Evolutionary conservation across 2,888 invertebrate genomes (phyloP).

Genomic region (Dolomedes plantarius): DNA sequence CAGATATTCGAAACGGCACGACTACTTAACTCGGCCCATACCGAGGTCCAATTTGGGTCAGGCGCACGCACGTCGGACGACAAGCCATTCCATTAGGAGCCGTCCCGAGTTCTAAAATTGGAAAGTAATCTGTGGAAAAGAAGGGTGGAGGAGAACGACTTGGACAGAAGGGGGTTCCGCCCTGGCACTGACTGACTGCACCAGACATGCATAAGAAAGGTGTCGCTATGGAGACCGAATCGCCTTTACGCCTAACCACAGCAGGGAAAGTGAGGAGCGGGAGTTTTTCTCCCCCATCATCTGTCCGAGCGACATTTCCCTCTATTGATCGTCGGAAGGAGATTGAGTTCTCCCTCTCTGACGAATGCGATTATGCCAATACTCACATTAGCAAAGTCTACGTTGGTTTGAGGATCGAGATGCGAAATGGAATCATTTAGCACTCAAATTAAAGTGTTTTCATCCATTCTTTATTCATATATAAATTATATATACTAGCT

Average conservation of each 20-base stretch:
- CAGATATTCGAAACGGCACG: no score
- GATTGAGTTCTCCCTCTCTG: neutral
- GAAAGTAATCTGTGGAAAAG: neutral
- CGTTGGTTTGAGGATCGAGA: no score
- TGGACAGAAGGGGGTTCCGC: neutral
- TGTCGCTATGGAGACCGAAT: conserved; percentile 40
- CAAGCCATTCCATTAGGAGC: neutral
- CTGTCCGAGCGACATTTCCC: conserved; percentile 40
- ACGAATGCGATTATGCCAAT: no score
- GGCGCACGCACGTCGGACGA: neutral
- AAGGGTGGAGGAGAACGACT: neutral
- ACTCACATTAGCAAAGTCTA: no score
- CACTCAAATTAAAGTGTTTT: no score
- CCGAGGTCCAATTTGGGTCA: no score
- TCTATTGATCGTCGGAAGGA: neutral
- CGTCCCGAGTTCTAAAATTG: neutral
- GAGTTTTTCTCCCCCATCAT: neutral
- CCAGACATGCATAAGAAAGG: neutral
- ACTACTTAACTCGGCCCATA: no score
- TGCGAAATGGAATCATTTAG: no score
- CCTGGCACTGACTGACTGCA: neutral
- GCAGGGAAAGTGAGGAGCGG: conserved; percentile 23
- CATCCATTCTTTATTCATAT: no score
- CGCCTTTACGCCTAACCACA: conserved; percentile 38
- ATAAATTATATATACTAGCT: no score